phyloP scores from a whole-genome alignment of 2,888 invertebrate species.

The Eubasilissa splendida region DNA sequence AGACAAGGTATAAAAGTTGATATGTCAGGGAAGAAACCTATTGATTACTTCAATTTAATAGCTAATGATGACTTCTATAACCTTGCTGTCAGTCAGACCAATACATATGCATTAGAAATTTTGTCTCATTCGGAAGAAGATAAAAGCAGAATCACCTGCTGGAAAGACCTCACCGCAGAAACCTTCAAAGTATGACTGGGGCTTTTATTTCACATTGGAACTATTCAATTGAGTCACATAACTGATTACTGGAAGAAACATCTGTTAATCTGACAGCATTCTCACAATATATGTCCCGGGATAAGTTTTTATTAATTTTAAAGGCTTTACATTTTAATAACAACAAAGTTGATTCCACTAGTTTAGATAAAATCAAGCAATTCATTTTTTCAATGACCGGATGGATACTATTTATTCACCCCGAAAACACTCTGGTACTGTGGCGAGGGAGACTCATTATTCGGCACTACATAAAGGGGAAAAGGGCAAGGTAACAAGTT shows the following conservation, averaged over 20 bases:
- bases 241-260: slow-evolving; percentile 40
- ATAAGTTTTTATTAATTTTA: slow-evolving; percentile 25
- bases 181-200: no score
- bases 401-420: no score
- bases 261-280: slow-evolving; percentile 25
- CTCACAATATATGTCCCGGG: slow-evolving; percentile 14
- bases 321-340: neutral
- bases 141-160: no score
- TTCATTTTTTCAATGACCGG: no score
- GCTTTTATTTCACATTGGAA: neutral
- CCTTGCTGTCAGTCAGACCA: slow-evolving; percentile 46
- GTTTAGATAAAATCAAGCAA: no score
- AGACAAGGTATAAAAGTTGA: neutral
- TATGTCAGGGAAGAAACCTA: slow-evolving; percentile 44
- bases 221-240: slow-evolving; percentile 31
- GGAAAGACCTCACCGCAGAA: no score
- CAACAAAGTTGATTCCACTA: no score
- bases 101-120: slow-evolving; percentile 52
- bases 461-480: slow-evolving; percentile 32
- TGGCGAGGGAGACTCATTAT: slow-evolving; percentile 42
- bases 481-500: slow-evolving; percentile 42
- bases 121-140: slow-evolving; percentile 43
- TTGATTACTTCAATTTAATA: slow-evolving; percentile 56
- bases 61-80: slow-evolving; percentile 54
- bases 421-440: slow-evolving; percentile 19